These are phyloP conservation scores for Thamnophis elegans DNA, from an alignment of 2,797 vertebrate genomes.

Conservation along the genomic window DNA sequence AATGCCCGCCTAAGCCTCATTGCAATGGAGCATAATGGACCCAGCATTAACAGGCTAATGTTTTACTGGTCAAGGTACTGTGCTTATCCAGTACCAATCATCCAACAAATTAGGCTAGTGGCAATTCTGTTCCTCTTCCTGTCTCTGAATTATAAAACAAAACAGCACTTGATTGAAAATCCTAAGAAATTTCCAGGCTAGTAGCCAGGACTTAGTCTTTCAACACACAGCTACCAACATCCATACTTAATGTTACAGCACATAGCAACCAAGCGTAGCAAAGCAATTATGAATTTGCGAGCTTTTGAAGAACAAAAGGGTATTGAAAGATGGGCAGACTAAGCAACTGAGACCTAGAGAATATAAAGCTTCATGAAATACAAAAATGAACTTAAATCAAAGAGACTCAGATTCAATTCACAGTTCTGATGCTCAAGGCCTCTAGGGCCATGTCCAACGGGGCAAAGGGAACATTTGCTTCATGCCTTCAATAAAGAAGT, in stretches of 20 bases:
- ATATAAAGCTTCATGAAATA: background rate
- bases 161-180: background rate
- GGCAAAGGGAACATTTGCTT: background rate
- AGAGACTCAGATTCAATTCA: background rate
- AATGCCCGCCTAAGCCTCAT: background rate
- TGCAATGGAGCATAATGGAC: background rate
- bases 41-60: background rate
- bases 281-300: conserved; percentile 6
- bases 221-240: background rate
- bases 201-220: background rate
- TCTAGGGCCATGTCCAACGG: background rate
- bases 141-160: background rate
- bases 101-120: background rate
- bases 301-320: background rate
- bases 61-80: background rate
- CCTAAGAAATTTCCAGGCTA: background rate
- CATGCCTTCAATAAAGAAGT: background rate
- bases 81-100: background rate
- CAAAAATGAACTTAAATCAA: background rate
- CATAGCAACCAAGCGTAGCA: conserved; percentile 5
- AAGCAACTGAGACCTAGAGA: background rate
- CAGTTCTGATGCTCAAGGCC: background rate
- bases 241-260: conserved; percentile 4
- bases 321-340: background rate
- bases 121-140: background rate